Conservation (phyloP, 2,113 vertebrate genomes). For the Podiceps cristatus region DNA sequence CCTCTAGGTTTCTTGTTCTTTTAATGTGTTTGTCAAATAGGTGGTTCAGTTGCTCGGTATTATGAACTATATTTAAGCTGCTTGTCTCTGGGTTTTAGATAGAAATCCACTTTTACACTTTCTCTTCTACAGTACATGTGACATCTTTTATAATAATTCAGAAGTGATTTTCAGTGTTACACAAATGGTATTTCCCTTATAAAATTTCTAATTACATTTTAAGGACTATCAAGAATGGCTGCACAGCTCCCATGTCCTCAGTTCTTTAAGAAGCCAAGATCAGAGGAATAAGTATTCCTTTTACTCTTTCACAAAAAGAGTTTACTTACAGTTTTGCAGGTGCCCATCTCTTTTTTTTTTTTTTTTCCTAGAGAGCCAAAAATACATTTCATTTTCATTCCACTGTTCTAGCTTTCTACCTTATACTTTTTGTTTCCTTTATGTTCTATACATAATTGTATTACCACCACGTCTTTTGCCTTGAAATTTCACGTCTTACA, state of each 20-base stretch:
- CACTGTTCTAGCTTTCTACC: not conserved
- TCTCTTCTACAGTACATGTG: not conserved
- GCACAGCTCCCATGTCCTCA: not conserved
- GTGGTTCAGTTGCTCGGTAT: not conserved
- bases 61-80: not conserved
- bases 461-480: not conserved
- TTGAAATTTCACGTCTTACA: not conserved
- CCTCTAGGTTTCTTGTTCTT: not conserved
- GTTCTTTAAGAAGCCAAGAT: not conserved
- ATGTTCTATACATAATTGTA: not conserved
- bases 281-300: not conserved
- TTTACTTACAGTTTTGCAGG: not conserved
- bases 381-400: not conserved
- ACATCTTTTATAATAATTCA: not conserved
- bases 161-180: not conserved
- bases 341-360: not conserved
- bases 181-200: not conserved
- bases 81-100: not conserved
- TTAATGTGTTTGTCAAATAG: not conserved
- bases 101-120: not conserved
- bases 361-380: not conserved
- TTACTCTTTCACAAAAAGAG: not conserved
- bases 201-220: not conserved
- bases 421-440: not conserved
- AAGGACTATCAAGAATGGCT: not conserved